Conservation (phyloP, 2,113 vertebrate species). For the Neotragus moschatus region DNA sequence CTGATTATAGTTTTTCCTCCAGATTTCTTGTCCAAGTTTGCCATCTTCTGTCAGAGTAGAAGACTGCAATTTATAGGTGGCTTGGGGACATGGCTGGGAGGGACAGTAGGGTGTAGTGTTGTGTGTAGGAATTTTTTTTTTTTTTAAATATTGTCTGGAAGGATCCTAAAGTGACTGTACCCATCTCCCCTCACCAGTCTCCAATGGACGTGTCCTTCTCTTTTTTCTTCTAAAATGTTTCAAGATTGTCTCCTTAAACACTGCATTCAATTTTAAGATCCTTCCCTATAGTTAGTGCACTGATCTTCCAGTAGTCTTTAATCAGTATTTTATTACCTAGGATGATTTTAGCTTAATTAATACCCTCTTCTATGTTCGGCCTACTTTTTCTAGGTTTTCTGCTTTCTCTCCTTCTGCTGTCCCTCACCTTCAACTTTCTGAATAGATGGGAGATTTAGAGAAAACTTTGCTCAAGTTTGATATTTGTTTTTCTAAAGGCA, state of each 20-base stretch:
- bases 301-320: not conserved
- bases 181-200: not conserved
- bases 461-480: not conserved
- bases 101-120: not conserved
- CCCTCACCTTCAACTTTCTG: fast-evolving
- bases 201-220: fast-evolving
- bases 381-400: not conserved
- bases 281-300: not conserved
- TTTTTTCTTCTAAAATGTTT: not conserved
- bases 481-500: not conserved
- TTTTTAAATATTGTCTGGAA: not conserved
- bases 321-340: not conserved
- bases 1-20: not conserved
- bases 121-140: not conserved
- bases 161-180: not conserved
- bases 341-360: not conserved
- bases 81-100: not conserved
- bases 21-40: conserved; percentile 23
- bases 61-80: not conserved
- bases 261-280: not conserved
- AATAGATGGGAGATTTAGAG: not conserved
- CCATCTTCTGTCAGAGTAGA: not conserved
- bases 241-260: not conserved
- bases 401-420: not conserved
- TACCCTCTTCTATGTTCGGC: not conserved